Conservation (phyloP, 2,888 invertebrate species). For the Cremastinae sp. region DNA sequence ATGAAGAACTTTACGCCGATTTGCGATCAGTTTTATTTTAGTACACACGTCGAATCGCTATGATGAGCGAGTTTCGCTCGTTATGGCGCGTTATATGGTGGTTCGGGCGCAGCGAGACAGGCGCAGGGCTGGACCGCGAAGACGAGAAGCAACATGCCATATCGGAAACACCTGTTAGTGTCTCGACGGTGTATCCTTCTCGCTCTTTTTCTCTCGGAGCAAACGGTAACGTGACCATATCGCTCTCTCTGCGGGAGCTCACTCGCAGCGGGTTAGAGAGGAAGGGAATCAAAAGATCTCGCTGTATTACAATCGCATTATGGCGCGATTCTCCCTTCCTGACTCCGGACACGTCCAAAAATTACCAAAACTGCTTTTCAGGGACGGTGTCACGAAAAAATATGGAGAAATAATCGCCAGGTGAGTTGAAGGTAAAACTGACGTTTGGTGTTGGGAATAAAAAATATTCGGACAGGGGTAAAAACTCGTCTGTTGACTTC, state of each 20-base stretch:
- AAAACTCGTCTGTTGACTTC: no score
- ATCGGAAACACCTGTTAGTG: conserved; percentile 78
- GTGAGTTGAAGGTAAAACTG: no score
- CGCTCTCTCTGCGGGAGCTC: conserved; percentile 64
- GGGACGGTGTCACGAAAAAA: no score
- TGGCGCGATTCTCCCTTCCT: conserved; percentile 66
- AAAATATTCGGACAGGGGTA: no score
- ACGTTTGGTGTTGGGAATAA: no score
- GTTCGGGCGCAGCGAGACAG: conserved; percentile 36
- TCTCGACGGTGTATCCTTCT: conserved; percentile 63
- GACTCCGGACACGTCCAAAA: no score
- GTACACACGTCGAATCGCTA: conserved; percentile 3
- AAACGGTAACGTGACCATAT: conserved; percentile 71
- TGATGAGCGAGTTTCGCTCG: conserved; percentile 48
- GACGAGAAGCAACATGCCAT: conserved; percentile 75
- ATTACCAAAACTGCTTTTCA: no score
- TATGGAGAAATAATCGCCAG: no score
- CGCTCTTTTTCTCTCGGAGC: conserved; percentile 6
- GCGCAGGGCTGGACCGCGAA: conserved; percentile 27
- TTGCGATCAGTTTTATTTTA: no score
- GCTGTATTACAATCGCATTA: conserved; percentile 77
- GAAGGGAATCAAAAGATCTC: conserved; percentile 75
- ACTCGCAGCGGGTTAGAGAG: conserved; percentile 48
- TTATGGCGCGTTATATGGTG: conserved; percentile 57
- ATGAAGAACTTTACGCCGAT: not conserved